Evolutionary conservation across 2,797 vertebrate species (phyloP).

Genomic region (Phoebastria nigripes): DNA sequence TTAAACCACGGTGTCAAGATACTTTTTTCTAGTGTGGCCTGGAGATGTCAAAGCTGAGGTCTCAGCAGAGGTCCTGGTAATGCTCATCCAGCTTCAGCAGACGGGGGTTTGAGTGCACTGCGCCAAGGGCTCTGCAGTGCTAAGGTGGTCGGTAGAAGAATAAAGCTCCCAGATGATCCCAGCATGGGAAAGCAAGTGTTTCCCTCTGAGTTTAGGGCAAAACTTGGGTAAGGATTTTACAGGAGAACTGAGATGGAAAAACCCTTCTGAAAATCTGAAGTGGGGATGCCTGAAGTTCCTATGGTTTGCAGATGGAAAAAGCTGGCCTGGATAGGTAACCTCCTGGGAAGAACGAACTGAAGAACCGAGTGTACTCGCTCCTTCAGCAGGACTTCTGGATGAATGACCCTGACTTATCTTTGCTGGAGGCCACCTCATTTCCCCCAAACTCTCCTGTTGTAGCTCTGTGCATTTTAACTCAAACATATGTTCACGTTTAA

Average conservation of each 20-base stretch:
- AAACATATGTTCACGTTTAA: background rate
- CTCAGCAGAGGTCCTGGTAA: background rate
- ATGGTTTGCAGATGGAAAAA: background rate
- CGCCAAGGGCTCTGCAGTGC: background rate
- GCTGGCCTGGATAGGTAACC: background rate
- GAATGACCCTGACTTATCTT: background rate
- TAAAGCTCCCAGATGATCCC: background rate
- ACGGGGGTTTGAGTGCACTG: background rate
- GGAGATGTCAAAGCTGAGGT: background rate
- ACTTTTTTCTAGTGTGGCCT: background rate
- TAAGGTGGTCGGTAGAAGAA: background rate
- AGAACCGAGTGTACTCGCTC: fast-evolving
- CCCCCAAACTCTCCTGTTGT: background rate
- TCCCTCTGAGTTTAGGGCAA: background rate
- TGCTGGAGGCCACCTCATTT: background rate
- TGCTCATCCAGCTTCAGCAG: background rate
- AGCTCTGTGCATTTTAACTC: background rate
- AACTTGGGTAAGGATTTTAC: background rate
- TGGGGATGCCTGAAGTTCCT: background rate
- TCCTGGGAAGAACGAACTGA: background rate
- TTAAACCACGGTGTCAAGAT: background rate
- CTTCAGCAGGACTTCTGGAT: background rate
- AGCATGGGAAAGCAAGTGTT: background rate
- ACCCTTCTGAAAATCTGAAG: background rate
- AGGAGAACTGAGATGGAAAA: background rate